Evolutionary conservation across 2,797 vertebrate genomes (phyloP).

Genomic region (Todus mexicanus): DNA sequence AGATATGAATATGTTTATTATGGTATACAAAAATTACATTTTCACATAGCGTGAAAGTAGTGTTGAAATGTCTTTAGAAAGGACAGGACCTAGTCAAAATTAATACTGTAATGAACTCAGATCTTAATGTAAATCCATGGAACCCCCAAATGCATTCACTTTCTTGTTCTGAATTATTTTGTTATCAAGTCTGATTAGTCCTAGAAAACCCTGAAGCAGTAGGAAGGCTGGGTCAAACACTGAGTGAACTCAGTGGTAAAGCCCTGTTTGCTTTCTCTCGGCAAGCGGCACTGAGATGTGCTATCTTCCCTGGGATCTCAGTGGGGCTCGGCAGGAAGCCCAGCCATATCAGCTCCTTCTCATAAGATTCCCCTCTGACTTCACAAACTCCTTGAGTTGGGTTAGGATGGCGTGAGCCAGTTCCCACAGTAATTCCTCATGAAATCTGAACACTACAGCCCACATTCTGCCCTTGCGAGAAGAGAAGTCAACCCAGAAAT

Average conservation of each 20-base stretch:
- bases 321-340: slow-evolving; percentile 16
- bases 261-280: background rate
- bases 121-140: slow-evolving; percentile 5
- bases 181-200: slow-evolving; percentile 52
- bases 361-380: slow-evolving; percentile 27
- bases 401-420: background rate
- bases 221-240: slow-evolving; percentile 57
- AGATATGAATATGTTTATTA: background rate
- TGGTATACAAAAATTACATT: background rate
- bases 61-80: slow-evolving; percentile 32
- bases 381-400: background rate
- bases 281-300: background rate
- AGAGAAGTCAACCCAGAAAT: slow-evolving; percentile 32
- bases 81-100: slow-evolving; percentile 16
- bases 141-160: slow-evolving; percentile 47
- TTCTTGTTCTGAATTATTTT: slow-evolving; percentile 50
- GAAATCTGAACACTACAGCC: background rate
- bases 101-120: background rate
- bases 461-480: background rate
- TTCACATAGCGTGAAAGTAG: background rate
- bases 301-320: slow-evolving; percentile 38
- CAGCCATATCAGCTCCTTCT: slow-evolving; percentile 4
- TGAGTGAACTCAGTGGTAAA: background rate
- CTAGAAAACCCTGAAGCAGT: slow-evolving; percentile 55
- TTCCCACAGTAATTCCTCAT: slow-evolving; percentile 48